Evolutionary conservation across 1,140 invertebrate genomes (phyloP).

Genomic region (Heliconius himera): DNA sequence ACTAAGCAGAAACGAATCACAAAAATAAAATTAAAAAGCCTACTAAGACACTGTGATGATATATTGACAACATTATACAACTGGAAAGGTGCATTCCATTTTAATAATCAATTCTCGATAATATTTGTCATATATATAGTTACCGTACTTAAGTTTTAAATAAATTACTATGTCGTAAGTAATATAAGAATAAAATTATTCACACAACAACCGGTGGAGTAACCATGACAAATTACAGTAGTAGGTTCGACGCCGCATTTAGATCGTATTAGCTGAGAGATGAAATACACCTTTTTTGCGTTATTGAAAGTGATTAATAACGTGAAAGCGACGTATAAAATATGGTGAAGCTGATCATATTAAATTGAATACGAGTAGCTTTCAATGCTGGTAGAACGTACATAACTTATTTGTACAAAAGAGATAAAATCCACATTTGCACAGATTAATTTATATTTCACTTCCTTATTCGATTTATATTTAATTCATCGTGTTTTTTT

Average conservation of each 20-base stretch:
- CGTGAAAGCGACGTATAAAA: slow-evolving; percentile 14
- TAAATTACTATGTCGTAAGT: neutral
- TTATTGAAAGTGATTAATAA: slow-evolving; percentile 12
- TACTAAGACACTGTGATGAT: neutral
- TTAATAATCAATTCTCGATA: neutral
- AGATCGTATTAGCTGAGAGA: slow-evolving; percentile 2
- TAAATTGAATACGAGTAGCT: neutral
- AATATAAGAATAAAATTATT: slow-evolving; percentile 6
- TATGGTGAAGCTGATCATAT: slow-evolving; percentile 9
- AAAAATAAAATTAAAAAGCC: neutral
- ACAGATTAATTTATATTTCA: neutral
- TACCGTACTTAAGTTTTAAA: neutral
- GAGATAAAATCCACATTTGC: neutral
- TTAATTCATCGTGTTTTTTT: too few relatives aligned
- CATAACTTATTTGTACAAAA: neutral
- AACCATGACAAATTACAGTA: slow-evolving; percentile 5
- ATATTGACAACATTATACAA: slow-evolving; percentile 5
- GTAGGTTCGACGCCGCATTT: neutral
- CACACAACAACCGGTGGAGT: neutral
- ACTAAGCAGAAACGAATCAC: neutral
- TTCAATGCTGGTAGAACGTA: neutral
- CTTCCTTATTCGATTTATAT: neutral
- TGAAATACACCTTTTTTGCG: neutral
- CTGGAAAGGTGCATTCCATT: neutral
- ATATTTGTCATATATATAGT: neutral